Evolutionary conservation across 2,113 vertebrate genomes (phyloP), one percentile per base, ranked within the genome.

Genomic region (Damaliscus lunatus): DNA sequence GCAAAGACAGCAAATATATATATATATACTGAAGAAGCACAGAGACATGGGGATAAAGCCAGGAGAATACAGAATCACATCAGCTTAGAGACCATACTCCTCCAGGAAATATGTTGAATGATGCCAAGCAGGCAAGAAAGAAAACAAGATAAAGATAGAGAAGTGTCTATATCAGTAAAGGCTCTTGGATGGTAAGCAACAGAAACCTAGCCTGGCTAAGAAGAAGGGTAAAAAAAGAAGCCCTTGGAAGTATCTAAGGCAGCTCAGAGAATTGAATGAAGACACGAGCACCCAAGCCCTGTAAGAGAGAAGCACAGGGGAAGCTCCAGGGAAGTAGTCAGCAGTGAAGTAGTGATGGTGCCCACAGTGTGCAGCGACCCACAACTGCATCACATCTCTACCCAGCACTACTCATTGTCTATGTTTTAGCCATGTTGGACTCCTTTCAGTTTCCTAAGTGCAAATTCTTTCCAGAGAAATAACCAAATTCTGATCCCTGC

Each of bases 381-480:
- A n/a, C 40, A 43, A 1, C 21, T 17, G 2, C 1, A 14, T 17
- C 15, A 4, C 3, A 11, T 23, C 19, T 23, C 2, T 50, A 3
- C 12, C 40, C 16, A 23, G 3, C 12, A 85, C 3, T 3, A 2
- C 15, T 29, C 5, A 19, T 15, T 52, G 27, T 59, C 86, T 46
- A 1, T 9, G 46, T 50, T 86, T 23, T 7, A 67, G 8, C 16
- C 67, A 19, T 16, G 23, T 6, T 53, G 31, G 52, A 4, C 17
- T 80, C 15, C 50, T 81, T 86, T 80, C 31, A 53, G 29, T 53
- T 85, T 89, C 64, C 40, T 43, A 33, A 80, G 4, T 19, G 31
- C 10, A 50, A 7, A 25, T 40, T 77, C 29, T 87, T 23, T 40
- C 14, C 27, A 64, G 74, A 87, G 4, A 83, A 81, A 27, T n/a